Evolutionary conservation across 2,888 invertebrate species (phyloP), one percentile per base, ranked within the genome.

Genomic region (Lasioglossum morio): DNA sequence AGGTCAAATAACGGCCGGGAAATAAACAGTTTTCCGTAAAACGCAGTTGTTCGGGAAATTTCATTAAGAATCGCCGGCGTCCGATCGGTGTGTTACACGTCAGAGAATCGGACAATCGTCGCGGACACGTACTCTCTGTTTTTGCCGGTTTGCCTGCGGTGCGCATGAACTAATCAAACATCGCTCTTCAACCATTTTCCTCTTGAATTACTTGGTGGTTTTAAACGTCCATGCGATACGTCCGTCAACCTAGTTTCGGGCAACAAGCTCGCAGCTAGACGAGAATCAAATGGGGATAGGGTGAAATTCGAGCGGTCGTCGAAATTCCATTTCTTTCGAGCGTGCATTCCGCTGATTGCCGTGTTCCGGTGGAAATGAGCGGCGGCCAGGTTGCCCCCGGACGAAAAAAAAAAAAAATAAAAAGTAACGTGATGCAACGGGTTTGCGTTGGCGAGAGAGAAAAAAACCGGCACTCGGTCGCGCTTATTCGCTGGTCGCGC

Each of bases 401-500:
- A 46, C 16, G 34, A 63, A 48, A 27, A 75, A 40, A 43, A 63
- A 48, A 27, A 75, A 40, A 43, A 43, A 12, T 1, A 40, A 40
- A 40, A 43, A 43, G 43, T 12, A 12, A 43, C 43, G 43, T 43
- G 43, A 46, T n/a, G 57, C 37, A 8, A 48, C 19, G 5, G 7
- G 7, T 16, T 5, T 5, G 66, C 19, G 46, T 75, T 57, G 34
- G 66, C 19, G 23, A 4, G 16, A 46, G 16, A 46, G 16, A 23
- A 40, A 40, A 40, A 70, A n/a, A 72, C 70, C 19, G 43, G n/a
- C 57, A n/a, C 57, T 23, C 60, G 37, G 27, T 37, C 37, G 43
- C 43, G 19, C n/a, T 43, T 74, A 7, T 63, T 63, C 30, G 30
- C 5, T 30, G 4, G 80, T 80, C 82, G 75, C 87, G 85, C 88